A percentile compares a stretch with the other conserved stretches of the same genome.
These are phyloP conservation scores for Hipparchia sbordonii DNA, from an alignment of 2,888 invertebrate species.

Conservation along the genomic window DNA sequence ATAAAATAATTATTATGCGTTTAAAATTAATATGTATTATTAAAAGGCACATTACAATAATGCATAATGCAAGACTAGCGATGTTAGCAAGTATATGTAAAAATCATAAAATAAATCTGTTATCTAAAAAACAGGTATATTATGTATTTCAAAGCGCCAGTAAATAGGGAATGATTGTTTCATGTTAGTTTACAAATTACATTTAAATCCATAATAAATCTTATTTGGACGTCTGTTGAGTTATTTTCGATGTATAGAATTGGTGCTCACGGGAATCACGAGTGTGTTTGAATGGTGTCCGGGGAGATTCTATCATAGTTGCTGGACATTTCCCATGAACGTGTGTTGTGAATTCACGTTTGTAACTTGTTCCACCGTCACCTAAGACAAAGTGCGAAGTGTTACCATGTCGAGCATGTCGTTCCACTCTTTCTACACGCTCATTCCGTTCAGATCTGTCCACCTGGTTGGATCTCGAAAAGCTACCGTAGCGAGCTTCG, in stretches of 20 bases:
- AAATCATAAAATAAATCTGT: conserved; percentile 47
- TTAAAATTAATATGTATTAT: conserved; percentile 31
- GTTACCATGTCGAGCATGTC: conserved; percentile 85
- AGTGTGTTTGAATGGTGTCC: conserved; percentile 91
- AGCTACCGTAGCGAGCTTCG: conserved; percentile 88
- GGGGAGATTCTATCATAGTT: conserved; percentile 88
- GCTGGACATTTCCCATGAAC: conserved; percentile 91
- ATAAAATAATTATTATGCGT: conserved; percentile 52
- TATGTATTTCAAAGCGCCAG: conserved; percentile 46
- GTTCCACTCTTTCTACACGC: conserved; percentile 83
- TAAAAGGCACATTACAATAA: conserved; percentile 59
- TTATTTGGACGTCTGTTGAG: conserved; percentile 55
- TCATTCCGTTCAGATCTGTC: conserved; percentile 66
- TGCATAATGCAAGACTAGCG: conserved; percentile 42
- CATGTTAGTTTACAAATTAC: conserved; percentile 31
- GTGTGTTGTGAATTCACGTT: conserved; percentile 88
- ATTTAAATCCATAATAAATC: not conserved
- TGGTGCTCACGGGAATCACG: conserved; percentile 93
- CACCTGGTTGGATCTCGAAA: conserved; percentile 77
- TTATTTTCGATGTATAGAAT: conserved; percentile 88
- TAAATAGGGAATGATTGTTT: conserved; percentile 56
- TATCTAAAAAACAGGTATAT: conserved; percentile 39
- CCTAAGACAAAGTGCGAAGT: conserved; percentile 90
- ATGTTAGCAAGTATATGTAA: conserved; percentile 59
- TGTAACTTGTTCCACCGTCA: conserved; percentile 87